These are phyloP conservation scores for Tiphia femorata DNA, from an alignment of 2,888 invertebrate genomes.

Conservation along the genomic window DNA sequence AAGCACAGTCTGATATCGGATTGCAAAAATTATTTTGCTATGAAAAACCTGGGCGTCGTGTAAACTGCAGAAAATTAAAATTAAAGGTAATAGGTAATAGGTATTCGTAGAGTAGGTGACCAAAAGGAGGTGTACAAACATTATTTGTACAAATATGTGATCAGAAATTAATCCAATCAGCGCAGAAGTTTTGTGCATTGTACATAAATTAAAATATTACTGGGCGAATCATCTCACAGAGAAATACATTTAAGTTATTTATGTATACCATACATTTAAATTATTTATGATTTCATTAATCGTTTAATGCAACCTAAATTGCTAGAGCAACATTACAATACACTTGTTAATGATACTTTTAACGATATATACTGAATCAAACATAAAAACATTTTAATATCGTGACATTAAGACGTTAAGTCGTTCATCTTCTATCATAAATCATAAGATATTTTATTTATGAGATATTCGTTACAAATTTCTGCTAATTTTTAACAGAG, in stretches of 20 bases:
- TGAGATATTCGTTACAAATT: not conserved
- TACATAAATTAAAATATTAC: slow-evolving; percentile 40
- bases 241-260: slow-evolving; percentile 41
- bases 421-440: not conserved
- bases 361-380: not conserved
- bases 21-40: slow-evolving; percentile 47
- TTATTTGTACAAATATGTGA: slow-evolving; percentile 49
- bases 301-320: not conserved
- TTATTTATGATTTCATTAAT: slow-evolving; percentile 11
- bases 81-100: slow-evolving; percentile 21
- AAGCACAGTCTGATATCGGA: slow-evolving; percentile 25
- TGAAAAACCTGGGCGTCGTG: slow-evolving; percentile 34
- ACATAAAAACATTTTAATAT: not conserved
- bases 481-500: not conserved
- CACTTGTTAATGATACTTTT: too few species aligned
- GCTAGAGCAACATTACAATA: too few species aligned
- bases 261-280: slow-evolving; percentile 15
- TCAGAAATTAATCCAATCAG: slow-evolving; percentile 36
- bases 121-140: slow-evolving; percentile 43
- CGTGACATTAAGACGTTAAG: not conserved
- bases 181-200: slow-evolving; percentile 30
- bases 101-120: slow-evolving; percentile 46
- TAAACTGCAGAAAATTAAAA: slow-evolving; percentile 26
- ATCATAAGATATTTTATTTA: not conserved
- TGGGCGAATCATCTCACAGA: slow-evolving; percentile 25